Evolutionary conservation across 2,888 invertebrate genomes (phyloP), one percentile per base, ranked within the genome.

Genomic region (Ormyrus thymus): DNA sequence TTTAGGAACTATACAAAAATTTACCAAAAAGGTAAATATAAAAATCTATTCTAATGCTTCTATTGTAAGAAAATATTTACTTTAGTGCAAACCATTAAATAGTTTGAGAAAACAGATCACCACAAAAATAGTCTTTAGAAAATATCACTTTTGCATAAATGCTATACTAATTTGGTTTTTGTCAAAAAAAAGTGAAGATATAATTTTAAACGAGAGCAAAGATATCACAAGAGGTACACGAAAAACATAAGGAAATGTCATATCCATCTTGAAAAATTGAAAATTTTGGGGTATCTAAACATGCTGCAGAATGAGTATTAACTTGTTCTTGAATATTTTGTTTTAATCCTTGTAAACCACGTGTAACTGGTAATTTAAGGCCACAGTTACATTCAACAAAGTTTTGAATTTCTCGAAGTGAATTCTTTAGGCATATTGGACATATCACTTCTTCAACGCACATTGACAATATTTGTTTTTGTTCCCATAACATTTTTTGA

Each of bases 401-500:
- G 29, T 83, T 83, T 8, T 58, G 65, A 29, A 79, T 70, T 53
- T 86, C 83, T 5, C 29, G 70, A 10, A 90, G 81, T 55, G 82
- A 69, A 51, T 81, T 81, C 81, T 83, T 88, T 80, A 89, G 86
- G 74, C 91, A 91, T 8, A 90, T 82, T 1, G 91, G 91, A 82
- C 91, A 91, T 55, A 90, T 84, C 0, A 91, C 87, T 62, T 85
- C 80, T 29, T 84, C 83, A 7, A 83, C 81, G 61, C 76, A 61
- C 61, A 78, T 82, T 7, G 86, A 82, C 11, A 86, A 78, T 77
- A 87, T 82, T 64, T 87, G 85, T 29, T 86, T 84, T 76, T 90
- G 89, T 13, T 87, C 85, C 73, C 84, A 81, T 9, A 85, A 79
- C 80, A 88, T 79, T 79, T 81, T 88, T 71, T 90, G 87, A 73